phyloP scores from a whole-genome alignment of 1,140 invertebrate genomes.

The Camponotus pennsylvanicus region DNA sequence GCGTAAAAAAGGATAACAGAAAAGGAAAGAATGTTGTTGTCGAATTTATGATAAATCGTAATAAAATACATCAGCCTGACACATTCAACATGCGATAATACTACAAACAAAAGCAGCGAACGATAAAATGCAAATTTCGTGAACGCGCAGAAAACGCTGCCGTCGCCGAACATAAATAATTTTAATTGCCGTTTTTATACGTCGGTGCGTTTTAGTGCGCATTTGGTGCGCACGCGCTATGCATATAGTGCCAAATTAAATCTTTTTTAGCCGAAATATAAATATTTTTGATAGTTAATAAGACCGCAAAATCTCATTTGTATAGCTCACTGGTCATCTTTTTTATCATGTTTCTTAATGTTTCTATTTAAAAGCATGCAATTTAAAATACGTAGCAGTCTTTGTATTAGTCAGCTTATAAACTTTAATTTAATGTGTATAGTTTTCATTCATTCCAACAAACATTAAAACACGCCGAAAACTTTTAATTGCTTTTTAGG shows the following conservation, averaged over 20 bases:
- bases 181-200: conserved; percentile 63
- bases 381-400: conserved; percentile 16
- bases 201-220: conserved; percentile 47
- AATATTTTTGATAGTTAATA: conserved; percentile 49
- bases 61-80: conserved; percentile 47
- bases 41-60: conserved; percentile 56
- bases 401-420: conserved; percentile 38
- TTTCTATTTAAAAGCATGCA: conserved; percentile 11
- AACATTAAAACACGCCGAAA: conserved; percentile 64
- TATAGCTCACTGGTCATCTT: conserved; percentile 3
- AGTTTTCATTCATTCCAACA: conserved; percentile 51
- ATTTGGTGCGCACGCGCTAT: conserved; percentile 40
- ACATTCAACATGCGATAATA: conserved; percentile 55
- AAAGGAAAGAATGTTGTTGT: conserved; percentile 6
- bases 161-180: conserved; percentile 52
- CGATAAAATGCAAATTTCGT: conserved; percentile 65
- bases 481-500: conserved; percentile 71
- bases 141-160: conserved; percentile 17
- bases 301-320: conserved; percentile 8
- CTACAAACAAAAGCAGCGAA: conserved; percentile 50
- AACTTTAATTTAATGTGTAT: conserved; percentile 71
- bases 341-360: neutral
- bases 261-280: conserved; percentile 16
- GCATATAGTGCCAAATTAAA: conserved; percentile 49
- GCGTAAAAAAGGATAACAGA: neutral